Base-by-base conservation (phyloP, 1,140 invertebrate genomes). In the Camponotus vicinus region DNA sequence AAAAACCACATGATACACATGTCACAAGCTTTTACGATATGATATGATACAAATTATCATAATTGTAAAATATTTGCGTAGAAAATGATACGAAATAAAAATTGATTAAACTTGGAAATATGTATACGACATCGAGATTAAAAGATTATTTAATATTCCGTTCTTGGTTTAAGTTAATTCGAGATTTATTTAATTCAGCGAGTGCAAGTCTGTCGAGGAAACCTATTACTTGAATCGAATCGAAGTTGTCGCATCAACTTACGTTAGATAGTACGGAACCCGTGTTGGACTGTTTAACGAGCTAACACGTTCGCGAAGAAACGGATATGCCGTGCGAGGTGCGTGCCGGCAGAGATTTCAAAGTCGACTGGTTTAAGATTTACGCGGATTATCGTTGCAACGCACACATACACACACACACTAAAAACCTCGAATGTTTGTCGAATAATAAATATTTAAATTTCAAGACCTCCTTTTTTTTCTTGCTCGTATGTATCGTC, bases 201-300 rank as follows among this genome's bases (percentile, higher is more conserved):
- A 15, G 64, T 32, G 61, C 6, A 15, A 27, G 7, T 64, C 15
- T 15, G 13, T 13, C 18, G 34, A 42, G 9, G 11, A 69, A 45
- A 69, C 5, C 4, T 69, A n/a, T 40, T n/a, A 40, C 7, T 32
- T 7, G 27, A 32, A 69, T 15, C 27, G 37, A 52, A 40, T 42
- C 9, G 8, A 32, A 37, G 49, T n/a, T 83, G 27, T 52, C 40
- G 37, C 7, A 18, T 75, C 18, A 32, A 93, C 92, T 93, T 92
- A 93, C 93, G 78, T 82, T 93, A 55, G 93, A 93, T 15, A 94
- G 84, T 92, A 91, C 77, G 86, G 92, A 91, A 92, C 92, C 93
- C 93, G 93, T 94, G 86, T 91, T 93, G 93, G 78, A 92, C 37
- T 77, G 89, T 82, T 91, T 80, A 82, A 70, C 66, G 77, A 89